A percentile compares a stretch with the other conserved stretches of the same genome.
Evolutionary conservation across 1,140 invertebrate species (phyloP).

Genomic region (Papilio helenus): DNA sequence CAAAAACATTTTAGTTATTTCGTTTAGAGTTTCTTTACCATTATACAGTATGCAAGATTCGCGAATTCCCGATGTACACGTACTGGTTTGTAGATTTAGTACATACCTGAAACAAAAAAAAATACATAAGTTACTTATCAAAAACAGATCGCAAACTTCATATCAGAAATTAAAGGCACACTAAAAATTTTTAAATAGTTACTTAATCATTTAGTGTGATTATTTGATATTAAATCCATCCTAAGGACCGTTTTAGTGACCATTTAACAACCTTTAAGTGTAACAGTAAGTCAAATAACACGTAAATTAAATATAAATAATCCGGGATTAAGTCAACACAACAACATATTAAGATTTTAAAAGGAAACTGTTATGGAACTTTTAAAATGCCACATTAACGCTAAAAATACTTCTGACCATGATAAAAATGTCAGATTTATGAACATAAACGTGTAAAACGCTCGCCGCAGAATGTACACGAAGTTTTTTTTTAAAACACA

Average conservation of each 20-base stretch:
- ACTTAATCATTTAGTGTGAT: no score
- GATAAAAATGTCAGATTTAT: constrained; percentile 23
- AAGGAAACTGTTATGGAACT: neutral
- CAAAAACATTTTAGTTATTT: no score
- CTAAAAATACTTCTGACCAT: constrained; percentile 4
- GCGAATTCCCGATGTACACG: neutral
- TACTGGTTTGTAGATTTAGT: neutral
- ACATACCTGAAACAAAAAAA: constrained; percentile 13
- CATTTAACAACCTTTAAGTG: no score
- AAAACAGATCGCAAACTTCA: neutral
- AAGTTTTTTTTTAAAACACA: neutral
- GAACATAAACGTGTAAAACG: neutral
- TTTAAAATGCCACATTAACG: constrained; percentile 12
- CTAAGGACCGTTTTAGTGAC: no score
- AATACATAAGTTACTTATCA: neutral
- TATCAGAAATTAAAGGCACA: no score
- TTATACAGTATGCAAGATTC: neutral
- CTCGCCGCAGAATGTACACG: neutral
- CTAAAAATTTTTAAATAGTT: no score
- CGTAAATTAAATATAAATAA: neutral
- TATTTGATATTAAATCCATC: no score
- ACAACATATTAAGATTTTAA: neutral
- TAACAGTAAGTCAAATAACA: neutral
- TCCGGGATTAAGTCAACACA: neutral
- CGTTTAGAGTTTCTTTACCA: no score